Base-by-base conservation (phyloP, 2,113 vertebrate genomes). In the Cavia aperea region DNA sequence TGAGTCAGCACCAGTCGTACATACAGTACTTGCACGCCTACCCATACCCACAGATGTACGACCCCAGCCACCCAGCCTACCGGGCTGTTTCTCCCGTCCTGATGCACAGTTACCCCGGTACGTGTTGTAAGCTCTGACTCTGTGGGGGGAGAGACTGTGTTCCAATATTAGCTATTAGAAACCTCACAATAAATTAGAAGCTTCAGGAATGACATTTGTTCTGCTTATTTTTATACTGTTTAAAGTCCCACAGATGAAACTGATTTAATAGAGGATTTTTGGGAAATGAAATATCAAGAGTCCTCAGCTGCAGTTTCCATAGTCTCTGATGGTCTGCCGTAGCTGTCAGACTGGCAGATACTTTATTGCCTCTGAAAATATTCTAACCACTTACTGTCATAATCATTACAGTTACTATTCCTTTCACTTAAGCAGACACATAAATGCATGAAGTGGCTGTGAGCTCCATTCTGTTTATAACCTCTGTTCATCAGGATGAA, bases 41-140 rank as follows among this genome's bases (percentile, higher is more conserved):
- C 92, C 98, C 99, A 46, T 99, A 99, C 97, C 98, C 99, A 19
- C 98, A 99, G 93, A 98, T 99, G 98, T 99, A 99, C 58, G 99
- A 99, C 97, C 97, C 98, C 72, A 97, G 98, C 93, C 98, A 98
- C 97, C 98, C 98, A 89, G 98, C 98, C 68, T 99, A 99, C 97
- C 98, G 98, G 0, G 99, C 99, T 88, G 98, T 99, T 84, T 99
- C 99, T 95, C 99, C 99, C 1, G 99, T 99, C 86, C 97, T 99
- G 95, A 98, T 99, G 98, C 99, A 99, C 97, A 98, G 98, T 81
- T 99, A 99, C 96, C 98, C 99, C 97, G 99, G 99, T 99, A 98
- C 94, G 98, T 98, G 98, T 98, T 98, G 95, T 95, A 91, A 88
- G 93, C 94, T 81, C 11, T 23, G 23, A 73, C 70, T 54, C 1